Base-by-base conservation (phyloP, 2,888 invertebrate species). In the Eupithecia inturbata region DNA sequence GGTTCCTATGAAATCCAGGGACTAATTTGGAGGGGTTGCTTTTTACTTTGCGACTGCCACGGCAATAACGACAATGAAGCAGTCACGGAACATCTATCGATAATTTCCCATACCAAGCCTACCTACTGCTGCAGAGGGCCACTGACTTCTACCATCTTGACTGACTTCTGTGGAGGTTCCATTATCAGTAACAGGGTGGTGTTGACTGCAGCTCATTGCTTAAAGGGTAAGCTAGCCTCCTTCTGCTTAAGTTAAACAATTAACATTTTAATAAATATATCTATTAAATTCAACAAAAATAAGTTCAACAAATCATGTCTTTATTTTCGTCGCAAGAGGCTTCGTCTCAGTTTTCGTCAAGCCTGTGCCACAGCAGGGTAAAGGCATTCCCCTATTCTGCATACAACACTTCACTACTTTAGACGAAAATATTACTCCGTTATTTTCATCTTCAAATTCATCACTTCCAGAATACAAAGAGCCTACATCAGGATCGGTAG, bases 131-230 rank as follows among this genome's bases (percentile, higher is more conserved):
- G 12, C 81, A 82, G 70, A 83, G 83, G 64, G 90, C 89, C 0
- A 75, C 39, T 0, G 79, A 83, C 4, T 84, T 87, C 76, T 93
- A 85, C 72, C 89, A 90, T n/a, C n/a, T n/a, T n/a, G n/a, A n/a
- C n/a, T n/a, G n/a, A n/a, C n/a, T n/a, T n/a, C 67, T 95, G 95
- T 78, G 95, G 95, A 14, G 95, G 95, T 0, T 92, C 93, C 1
- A 93, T 95, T 71, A 83, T 95, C 60, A 92, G 84, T 72, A 49
- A 70, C 1, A 78, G 79, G n/a, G 85, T 86, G 73, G 82, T 95
- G 10, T 78, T 95, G 19, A 94, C 95, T 0, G 95, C 95, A 14
- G 95, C 95, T 5, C 95, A 95, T 83, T 95, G 95, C 77, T 78
- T 95, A 1, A 75, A 77, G n/a, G 36, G 36, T 95, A 89, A 79